These are phyloP conservation scores for Oscheius onirici DNA, from an alignment of 2,888 invertebrate genomes.

Conservation along the genomic window DNA sequence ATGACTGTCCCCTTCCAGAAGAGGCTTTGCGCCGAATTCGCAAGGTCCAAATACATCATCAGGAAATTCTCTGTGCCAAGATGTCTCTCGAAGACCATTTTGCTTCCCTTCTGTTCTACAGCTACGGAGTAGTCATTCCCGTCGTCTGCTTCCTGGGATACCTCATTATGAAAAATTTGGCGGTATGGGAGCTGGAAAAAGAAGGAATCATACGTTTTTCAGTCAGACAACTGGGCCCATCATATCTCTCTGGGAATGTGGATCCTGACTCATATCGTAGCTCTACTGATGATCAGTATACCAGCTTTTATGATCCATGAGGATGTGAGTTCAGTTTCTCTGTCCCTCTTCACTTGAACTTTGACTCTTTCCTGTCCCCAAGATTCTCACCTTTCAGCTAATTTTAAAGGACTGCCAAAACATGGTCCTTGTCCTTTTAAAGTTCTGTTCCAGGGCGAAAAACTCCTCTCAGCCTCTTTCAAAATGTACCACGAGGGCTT, in stretches of 20 bases:
- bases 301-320: conserved; percentile 30
- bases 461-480: conserved; percentile 43
- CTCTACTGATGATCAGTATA: conserved; percentile 6
- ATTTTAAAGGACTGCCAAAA: too few relatives aligned
- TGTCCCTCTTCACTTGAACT: too few relatives aligned
- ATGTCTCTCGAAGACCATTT: conserved; percentile 48
- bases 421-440: too few relatives aligned
- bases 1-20: conserved; percentile 40
- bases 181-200: not conserved
- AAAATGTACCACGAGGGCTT: conserved; percentile 52
- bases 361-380: too few relatives aligned
- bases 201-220: too few relatives aligned
- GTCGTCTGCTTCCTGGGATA: conserved; percentile 22
- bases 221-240: conserved; percentile 25
- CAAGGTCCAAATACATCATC: conserved; percentile 45
- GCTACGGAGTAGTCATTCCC: conserved; percentile 51
- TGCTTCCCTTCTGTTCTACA: conserved; percentile 46
- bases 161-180: conserved; percentile 5
- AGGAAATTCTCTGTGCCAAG: conserved; percentile 45
- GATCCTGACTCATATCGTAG: conserved; percentile 4
- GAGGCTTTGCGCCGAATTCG: conserved; percentile 46
- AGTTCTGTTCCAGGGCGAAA: conserved; percentile 40
- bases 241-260: conserved; percentile 20
- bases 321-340: conserved; percentile 9
- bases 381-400: too few relatives aligned